These are phyloP conservation scores for Nomada lathburiana DNA, from an alignment of 2,888 invertebrate genomes.

Conservation along the genomic window DNA sequence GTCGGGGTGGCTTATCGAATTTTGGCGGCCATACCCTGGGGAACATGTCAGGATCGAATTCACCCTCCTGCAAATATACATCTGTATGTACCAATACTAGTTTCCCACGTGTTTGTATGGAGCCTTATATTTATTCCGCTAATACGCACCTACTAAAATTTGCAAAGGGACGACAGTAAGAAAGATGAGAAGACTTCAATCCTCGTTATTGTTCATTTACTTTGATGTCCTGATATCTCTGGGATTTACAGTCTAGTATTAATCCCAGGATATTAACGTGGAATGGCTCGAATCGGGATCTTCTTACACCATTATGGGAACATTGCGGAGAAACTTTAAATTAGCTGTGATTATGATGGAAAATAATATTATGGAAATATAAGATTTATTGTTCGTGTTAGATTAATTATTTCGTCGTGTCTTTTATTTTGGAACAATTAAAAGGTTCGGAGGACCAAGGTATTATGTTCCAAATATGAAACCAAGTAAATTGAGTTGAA, in stretches of 20 bases:
- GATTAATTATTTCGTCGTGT: too few species aligned
- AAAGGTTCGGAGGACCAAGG: too few species aligned
- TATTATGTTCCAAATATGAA: too few species aligned
- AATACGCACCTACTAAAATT: slow-evolving; percentile 14
- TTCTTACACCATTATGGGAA: slow-evolving; percentile 16
- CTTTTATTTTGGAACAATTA: too few species aligned
- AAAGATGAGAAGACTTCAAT: slow-evolving; percentile 26
- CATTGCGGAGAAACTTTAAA: slow-evolving; percentile 7
- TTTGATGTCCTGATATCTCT: slow-evolving; percentile 21
- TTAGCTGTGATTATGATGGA: slow-evolving; percentile 2
- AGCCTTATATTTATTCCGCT: neutral
- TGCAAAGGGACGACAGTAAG: neutral
- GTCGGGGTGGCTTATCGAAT: slow-evolving; percentile 62
- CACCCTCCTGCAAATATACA: slow-evolving; percentile 42
- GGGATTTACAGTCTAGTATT: slow-evolving; percentile 16
- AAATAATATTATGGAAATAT: too few species aligned
- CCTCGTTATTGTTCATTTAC: slow-evolving; percentile 39
- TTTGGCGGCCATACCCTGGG: slow-evolving; percentile 53
- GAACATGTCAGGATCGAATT: slow-evolving; percentile 58
- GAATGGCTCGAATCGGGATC: neutral
- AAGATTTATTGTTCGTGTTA: too few species aligned
- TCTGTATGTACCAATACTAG: slow-evolving; percentile 14
- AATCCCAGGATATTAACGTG: slow-evolving; percentile 17
- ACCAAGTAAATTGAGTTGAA: too few species aligned
- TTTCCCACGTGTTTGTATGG: neutral